phyloP scores from a whole-genome alignment of 2,888 invertebrate genomes.

The Tachystola acroxantha region DNA sequence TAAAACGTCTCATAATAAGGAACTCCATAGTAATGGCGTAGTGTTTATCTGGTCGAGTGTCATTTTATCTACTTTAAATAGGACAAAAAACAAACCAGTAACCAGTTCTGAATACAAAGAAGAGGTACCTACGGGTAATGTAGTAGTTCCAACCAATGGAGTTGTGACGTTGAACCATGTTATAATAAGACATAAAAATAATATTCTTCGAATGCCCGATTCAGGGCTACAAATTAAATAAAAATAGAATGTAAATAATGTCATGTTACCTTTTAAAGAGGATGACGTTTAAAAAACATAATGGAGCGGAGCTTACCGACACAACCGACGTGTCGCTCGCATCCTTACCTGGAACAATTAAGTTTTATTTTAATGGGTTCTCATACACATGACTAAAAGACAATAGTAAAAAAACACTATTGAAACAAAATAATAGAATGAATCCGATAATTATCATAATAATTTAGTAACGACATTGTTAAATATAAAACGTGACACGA shows the following conservation, averaged over 20 bases:
- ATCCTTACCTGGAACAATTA: constrained; percentile 12
- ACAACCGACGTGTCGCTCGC: background rate
- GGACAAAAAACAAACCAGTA: constrained; percentile 10
- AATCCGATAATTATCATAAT: no score
- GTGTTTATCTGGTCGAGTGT: constrained; percentile 14
- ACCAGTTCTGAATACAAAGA: constrained; percentile 13
- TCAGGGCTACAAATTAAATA: constrained; percentile 9
- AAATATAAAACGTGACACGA: no score
- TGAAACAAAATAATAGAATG: no score
- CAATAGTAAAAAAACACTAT: no score
- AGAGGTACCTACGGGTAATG: constrained; percentile 8
- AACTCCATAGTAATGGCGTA: constrained; percentile 6
- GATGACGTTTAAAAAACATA: constrained; percentile 6
- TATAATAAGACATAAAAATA: constrained; percentile 11
- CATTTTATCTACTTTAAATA: constrained; percentile 13
- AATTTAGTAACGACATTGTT: no score
- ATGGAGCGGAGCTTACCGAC: constrained; percentile 5
- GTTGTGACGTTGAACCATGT: constrained; percentile 11
- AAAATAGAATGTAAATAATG: constrained; percentile 11
- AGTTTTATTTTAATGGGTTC: background rate
- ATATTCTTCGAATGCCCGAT: constrained; percentile 6
- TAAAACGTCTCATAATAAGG: constrained; percentile 11
- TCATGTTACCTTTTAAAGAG: constrained; percentile 8
- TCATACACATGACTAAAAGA: background rate
- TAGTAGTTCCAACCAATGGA: constrained; percentile 11